phyloP scores from a whole-genome alignment of 2,888 invertebrate species.

The Boloria euphrosyne region DNA sequence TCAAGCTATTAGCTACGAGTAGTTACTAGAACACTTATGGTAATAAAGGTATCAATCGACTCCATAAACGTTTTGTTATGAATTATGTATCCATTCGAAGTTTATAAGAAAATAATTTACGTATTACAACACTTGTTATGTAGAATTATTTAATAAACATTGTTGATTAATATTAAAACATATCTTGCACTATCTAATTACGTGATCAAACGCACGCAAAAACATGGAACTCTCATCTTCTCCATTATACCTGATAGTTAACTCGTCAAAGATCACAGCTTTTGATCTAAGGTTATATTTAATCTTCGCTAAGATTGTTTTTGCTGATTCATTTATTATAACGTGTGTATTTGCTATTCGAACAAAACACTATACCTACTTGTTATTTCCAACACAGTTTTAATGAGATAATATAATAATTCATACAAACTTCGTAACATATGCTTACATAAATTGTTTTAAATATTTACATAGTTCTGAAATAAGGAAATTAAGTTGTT shows the following conservation, averaged over 20 bases:
- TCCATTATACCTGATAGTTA: constrained; percentile 16
- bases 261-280: constrained; percentile 28
- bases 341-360: not conserved
- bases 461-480: not conserved
- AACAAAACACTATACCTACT: not conserved
- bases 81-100: not conserved
- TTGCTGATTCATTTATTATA: not conserved
- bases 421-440: too few species aligned
- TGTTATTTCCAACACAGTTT: not conserved
- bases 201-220: not conserved
- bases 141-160: too few species aligned
- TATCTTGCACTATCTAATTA: constrained; percentile 2
- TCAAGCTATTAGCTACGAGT: constrained; percentile 13
- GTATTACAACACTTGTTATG: too few species aligned
- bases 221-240: too few species aligned
- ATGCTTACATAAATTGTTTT: too few species aligned
- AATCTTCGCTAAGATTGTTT: constrained; percentile 12
- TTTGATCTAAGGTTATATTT: constrained; percentile 20
- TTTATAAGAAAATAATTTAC: too few species aligned
- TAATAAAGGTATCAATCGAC: constrained; percentile 10
- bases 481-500: not conserved
- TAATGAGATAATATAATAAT: too few species aligned
- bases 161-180: too few species aligned
- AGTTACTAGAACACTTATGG: constrained; percentile 1
- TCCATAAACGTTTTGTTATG: not conserved